Evolutionary conservation across 2,888 invertebrate species (phyloP).

Genomic region (Dromius quadrimaculatus): DNA sequence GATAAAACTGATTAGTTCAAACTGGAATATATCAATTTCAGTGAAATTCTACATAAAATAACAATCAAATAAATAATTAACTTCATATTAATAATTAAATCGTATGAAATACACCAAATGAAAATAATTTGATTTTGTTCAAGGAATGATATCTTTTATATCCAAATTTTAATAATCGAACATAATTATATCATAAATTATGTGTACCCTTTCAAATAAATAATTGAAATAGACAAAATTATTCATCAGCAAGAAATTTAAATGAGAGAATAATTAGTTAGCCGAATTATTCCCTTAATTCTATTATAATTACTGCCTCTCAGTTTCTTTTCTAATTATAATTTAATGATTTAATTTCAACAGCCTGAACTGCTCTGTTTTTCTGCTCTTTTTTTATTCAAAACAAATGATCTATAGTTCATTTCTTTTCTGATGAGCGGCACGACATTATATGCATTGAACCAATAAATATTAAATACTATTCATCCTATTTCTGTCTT

Average conservation of each 20-base stretch:
- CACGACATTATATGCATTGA: too few relatives aligned
- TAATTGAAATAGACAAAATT: slow-evolving; percentile 2
- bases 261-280: slow-evolving; percentile 13
- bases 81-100: slow-evolving; percentile 25
- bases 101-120: slow-evolving; percentile 9
- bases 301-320: slow-evolving; percentile 14
- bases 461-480: too few relatives aligned
- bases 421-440: too few relatives aligned
- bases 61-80: too few relatives aligned
- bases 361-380: slow-evolving; percentile 8
- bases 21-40: too few relatives aligned
- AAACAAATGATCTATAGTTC: slow-evolving; percentile 9
- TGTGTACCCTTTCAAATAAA: slow-evolving; percentile 14
- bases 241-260: neutral
- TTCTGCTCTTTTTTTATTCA: slow-evolving; percentile 1
- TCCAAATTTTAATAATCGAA: slow-evolving; percentile 20
- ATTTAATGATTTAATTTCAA: slow-evolving; percentile 27
- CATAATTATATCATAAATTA: slow-evolving; percentile 22
- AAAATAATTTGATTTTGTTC: slow-evolving; percentile 20
- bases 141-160: slow-evolving; percentile 11
- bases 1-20: too few relatives aligned
- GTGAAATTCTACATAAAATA: too few relatives aligned
- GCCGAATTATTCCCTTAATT: slow-evolving; percentile 18
- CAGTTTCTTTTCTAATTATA: slow-evolving; percentile 33
- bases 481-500: too few relatives aligned